Evolutionary conservation across 1,140 invertebrate genomes (phyloP).

Genomic region (Prorops nasuta): DNA sequence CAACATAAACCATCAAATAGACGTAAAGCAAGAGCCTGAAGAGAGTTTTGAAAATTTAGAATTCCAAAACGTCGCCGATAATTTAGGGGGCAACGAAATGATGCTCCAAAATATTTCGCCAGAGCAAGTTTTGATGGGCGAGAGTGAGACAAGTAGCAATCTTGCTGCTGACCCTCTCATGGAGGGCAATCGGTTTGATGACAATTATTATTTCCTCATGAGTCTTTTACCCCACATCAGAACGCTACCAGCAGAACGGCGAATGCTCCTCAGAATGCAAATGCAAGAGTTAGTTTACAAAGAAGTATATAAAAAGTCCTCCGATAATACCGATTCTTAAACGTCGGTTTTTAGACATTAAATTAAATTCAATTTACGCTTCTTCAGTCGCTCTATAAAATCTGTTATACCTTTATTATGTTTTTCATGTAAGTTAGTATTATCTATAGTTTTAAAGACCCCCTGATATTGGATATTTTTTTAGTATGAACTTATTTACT

Average conservation of each 20-base stretch:
- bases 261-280: conserved; percentile 50
- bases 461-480: no score
- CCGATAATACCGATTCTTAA: conserved; percentile 2
- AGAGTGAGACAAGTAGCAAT: conserved; percentile 34
- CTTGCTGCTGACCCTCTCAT: conserved; percentile 31
- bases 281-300: conserved; percentile 54
- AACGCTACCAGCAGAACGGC: conserved; percentile 42
- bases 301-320: conserved; percentile 49
- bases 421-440: no score
- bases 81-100: conserved; percentile 42
- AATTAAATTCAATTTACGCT: no score
- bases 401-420: not conserved
- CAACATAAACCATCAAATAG: conserved; percentile 19
- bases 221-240: conserved; percentile 50
- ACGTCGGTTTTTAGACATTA: no score
- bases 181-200: conserved; percentile 43
- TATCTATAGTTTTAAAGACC: no score
- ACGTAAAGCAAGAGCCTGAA: conserved; percentile 45
- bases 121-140: conserved; percentile 46
- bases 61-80: conserved; percentile 38
- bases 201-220: conserved; percentile 54
- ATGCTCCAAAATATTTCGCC: conserved; percentile 50
- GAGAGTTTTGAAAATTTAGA: conserved; percentile 42
- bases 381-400: no score
- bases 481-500: no score